Percentiles rank a stretch among this genome's conserved stretches.
phyloP scores from a whole-genome alignment of 2,888 invertebrate genomes.

The Caenorhabditis angaria region DNA sequence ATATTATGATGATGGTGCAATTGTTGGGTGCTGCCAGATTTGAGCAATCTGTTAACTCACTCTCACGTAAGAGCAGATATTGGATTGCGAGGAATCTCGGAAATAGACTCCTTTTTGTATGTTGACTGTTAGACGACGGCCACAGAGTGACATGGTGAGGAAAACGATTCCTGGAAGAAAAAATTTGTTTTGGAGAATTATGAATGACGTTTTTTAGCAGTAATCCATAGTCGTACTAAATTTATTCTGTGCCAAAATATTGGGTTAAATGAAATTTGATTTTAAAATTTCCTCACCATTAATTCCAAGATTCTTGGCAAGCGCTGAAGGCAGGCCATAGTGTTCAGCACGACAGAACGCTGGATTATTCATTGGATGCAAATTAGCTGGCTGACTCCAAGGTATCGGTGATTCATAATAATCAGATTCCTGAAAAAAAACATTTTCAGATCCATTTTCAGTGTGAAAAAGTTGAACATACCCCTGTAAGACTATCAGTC shows the following conservation, averaged over 20 bases:
- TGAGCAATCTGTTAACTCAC: constrained; percentile 9
- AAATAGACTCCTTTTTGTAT: constrained; percentile 53
- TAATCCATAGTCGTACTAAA: too few species aligned
- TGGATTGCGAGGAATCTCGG: constrained; percentile 31
- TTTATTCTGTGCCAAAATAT: too few species aligned
- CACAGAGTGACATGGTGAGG: constrained; percentile 47
- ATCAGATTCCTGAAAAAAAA: constrained; percentile 11
- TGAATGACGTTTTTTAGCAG: too few species aligned
- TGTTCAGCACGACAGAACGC: constrained; percentile 42
- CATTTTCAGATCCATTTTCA: too few species aligned
- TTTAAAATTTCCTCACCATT: too few species aligned
- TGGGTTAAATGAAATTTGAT: too few species aligned
- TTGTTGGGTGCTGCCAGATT: background rate
- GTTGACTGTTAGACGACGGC: constrained; percentile 43
- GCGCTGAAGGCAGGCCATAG: constrained; percentile 37
- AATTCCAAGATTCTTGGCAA: constrained; percentile 42
- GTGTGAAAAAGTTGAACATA: too few species aligned
- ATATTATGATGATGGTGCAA: background rate
- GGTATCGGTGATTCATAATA: constrained; percentile 4
- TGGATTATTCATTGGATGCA: background rate
- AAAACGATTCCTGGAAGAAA: too few species aligned
- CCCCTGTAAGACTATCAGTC: constrained; percentile 3
- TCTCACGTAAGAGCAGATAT: constrained; percentile 38
- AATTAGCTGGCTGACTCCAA: constrained; percentile 3
- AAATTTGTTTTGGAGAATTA: too few species aligned